A percentile compares a stretch with the other conserved stretches of the same genome.
Evolutionary conservation across 2,888 invertebrate genomes (phyloP).

Genomic region (Limulus polyphemus): DNA sequence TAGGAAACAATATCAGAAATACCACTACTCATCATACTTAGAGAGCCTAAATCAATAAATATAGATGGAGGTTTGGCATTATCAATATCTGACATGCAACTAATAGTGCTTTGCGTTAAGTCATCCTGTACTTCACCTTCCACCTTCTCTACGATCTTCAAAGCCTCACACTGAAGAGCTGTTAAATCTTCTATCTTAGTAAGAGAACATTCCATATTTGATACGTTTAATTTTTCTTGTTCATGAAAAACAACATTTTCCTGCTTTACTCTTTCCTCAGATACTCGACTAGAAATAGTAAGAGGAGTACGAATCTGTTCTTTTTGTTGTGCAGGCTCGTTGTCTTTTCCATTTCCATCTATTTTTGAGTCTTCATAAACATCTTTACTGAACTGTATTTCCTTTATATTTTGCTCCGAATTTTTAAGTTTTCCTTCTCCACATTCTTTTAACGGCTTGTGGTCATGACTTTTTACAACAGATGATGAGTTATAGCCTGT

Average conservation of each 20-base stretch:
- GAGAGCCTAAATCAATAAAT: slow-evolving; percentile 52
- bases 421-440: no score
- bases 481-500: background rate
- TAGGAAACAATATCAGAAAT: slow-evolving; percentile 19
- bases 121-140: slow-evolving; percentile 32
- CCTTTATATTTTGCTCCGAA: background rate
- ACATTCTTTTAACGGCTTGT: background rate
- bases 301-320: background rate
- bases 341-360: no score
- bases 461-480: no score
- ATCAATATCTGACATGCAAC: slow-evolving; percentile 42
- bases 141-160: slow-evolving; percentile 35
- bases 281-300: background rate
- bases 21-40: slow-evolving; percentile 27
- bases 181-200: slow-evolving; percentile 1
- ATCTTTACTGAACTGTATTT: background rate
- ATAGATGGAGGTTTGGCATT: slow-evolving; percentile 62
- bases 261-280: background rate
- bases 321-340: no score
- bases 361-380: no score
- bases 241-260: background rate
- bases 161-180: slow-evolving; percentile 19
- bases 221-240: background rate
- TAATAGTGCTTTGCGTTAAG: slow-evolving; percentile 19
- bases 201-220: no score